These are phyloP conservation scores for Imbricaverruca yamaguchii DNA, from an alignment of 2,888 invertebrate species.

Conservation along the genomic window DNA sequence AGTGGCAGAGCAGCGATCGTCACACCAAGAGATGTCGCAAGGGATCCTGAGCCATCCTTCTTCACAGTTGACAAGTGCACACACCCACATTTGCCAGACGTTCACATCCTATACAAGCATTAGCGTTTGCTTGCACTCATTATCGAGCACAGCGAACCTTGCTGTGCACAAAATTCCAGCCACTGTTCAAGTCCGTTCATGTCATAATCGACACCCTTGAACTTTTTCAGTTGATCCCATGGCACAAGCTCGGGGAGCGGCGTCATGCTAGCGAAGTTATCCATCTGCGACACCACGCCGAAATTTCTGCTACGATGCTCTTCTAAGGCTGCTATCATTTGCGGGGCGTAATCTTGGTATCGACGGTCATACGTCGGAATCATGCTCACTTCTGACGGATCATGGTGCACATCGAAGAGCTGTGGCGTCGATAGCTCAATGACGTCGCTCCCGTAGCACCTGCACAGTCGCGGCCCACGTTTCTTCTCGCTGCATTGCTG, in stretches of 20 bases:
- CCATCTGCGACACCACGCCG: neutral
- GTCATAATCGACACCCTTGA: neutral
- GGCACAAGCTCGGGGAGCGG: neutral
- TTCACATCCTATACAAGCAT: no score
- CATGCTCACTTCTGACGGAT: slow-evolving; percentile 27
- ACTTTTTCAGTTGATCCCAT: neutral
- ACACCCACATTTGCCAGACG: no score
- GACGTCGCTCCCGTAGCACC: slow-evolving; percentile 26
- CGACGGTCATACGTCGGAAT: neutral
- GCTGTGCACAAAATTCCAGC: neutral
- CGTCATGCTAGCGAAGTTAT: neutral
- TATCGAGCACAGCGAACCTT: no score
- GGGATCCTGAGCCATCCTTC: no score
- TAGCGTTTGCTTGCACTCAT: no score
- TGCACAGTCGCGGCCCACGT: slow-evolving; percentile 10
- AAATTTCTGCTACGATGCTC: neutral
- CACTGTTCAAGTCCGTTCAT: neutral
- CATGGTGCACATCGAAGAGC: slow-evolving; percentile 28
- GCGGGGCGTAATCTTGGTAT: neutral
- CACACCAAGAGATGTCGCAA: no score
- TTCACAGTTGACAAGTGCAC: no score
- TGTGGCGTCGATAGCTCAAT: slow-evolving; percentile 23
- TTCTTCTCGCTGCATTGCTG: slow-evolving; percentile 28
- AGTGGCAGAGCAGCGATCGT: no score
- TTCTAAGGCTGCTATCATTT: neutral